Base-by-base conservation (phyloP, 2,888 invertebrate genomes). In the Acutogordius australiensis region DNA sequence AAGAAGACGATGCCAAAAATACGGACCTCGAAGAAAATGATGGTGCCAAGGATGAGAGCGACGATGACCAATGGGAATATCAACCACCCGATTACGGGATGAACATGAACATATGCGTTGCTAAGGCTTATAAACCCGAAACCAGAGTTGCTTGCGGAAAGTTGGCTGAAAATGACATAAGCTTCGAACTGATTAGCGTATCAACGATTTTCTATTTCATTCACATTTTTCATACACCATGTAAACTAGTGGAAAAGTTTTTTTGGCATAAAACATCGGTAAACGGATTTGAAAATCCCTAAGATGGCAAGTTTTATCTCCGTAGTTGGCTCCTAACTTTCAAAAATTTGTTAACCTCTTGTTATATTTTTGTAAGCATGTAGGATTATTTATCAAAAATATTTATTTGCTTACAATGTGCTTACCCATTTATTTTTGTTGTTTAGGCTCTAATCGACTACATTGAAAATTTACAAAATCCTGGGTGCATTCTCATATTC, bases 401-500 rank as follows among this genome's bases (percentile, higher is more conserved):
- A n/a, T n/a, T n/a, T n/a, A n/a, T n/a, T n/a, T n/a, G n/a, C n/a
- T n/a, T n/a, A n/a, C n/a, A n/a, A n/a, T n/a, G n/a, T n/a, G n/a
- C n/a, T n/a, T n/a, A n/a, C n/a, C n/a, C n/a, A n/a, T n/a, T n/a
- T n/a, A n/a, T n/a, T n/a, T n/a, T n/a, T n/a, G n/a, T n/a, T n/a
- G 18, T 13, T 37, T 37, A 74, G 74, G 74, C 81, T 0, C 70
- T 94, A 0, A 65, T 77, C 30, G 67, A 67, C 45, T 73, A 77
- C 66, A 75, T 77, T 63, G 68, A 70, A 62, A 63, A 64, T 1
- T 65, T 74, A 64, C 73, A 74, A 1, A 75, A 79, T 30, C 79
- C 80, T 0, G 94, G 94, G 0, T 86, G 94, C 0, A 80, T 94
- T 1, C 74, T 94, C 1, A 76, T 94, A 1, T 97, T 94, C 70